Base-by-base conservation (phyloP, 92 coral and sea anemone species). In the Desmophyllum pertusum region DNA sequence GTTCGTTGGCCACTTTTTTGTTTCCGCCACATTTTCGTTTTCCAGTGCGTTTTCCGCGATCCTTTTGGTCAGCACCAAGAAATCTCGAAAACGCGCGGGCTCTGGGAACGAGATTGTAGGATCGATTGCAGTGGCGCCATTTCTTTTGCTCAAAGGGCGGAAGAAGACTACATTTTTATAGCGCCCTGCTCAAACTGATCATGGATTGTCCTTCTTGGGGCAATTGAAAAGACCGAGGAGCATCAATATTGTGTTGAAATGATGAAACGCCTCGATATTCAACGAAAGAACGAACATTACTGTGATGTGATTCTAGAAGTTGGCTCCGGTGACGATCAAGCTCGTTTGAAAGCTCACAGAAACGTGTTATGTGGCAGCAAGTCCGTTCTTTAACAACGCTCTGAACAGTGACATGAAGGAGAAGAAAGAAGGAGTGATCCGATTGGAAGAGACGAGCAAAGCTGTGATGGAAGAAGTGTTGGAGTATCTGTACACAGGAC, bases 371-470 rank as follows among this genome's bases (percentile, higher is more conserved):
- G 66, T 59, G 66, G 25, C 21, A 30, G 65, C 21, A 57, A 8
- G 65, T 21, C 21, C 65, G 25, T 21, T 75, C 74, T 63, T 21
- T 18, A 11, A n/a, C 70, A 77, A 9, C 70, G 70, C 70, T 29
- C 17, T 64, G 1, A 69, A 69, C 74, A 69, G 46, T 21, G 84
- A 85, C 23, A 85, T 85, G 88, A 85, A 77, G 27, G 88, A 85
- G 68, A 85, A 85, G 84, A 50, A 52, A 77, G 88, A 85, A 77
- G 70, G 72, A 50, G 70, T 66, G 77, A 82, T 85, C 17, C 70
- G 73, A 38, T 55, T 85, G 19, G 84, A 77, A 39, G 84, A 76
- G 23, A 40, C 73, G 45, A 85, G 78, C 88, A 77, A 76, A 45
- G 63, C 25, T 50, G 72, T 68, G 23, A 67, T 85, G 84, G 84